Conservation (phyloP, 2,888 invertebrate species). For the Drosophila vallismaia region DNA sequence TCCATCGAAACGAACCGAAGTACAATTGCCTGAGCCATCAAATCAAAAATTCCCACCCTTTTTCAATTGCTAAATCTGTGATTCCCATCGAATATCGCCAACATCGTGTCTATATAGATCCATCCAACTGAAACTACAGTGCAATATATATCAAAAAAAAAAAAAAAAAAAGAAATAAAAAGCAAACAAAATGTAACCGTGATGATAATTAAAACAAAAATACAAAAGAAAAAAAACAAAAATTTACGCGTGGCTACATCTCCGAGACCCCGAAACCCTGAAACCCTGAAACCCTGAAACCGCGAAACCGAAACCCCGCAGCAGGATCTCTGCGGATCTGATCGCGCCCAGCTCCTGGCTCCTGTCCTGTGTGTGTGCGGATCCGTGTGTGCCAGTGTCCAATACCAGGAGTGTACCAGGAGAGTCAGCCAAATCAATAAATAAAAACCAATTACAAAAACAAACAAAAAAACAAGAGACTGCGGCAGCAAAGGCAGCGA, state of each 20-base stretch:
- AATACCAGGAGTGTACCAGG: slow-evolving; percentile 25
- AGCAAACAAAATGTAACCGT: slow-evolving; percentile 63
- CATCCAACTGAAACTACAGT: slow-evolving; percentile 49
- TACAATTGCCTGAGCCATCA: neutral
- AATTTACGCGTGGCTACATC: slow-evolving; percentile 49
- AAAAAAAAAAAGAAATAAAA: slow-evolving; percentile 26
- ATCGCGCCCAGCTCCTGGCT: slow-evolving; percentile 61
- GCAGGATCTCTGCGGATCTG: slow-evolving; percentile 52
- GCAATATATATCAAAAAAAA: slow-evolving; percentile 55
- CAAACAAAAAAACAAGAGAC: slow-evolving; percentile 11
- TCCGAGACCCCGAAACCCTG: neutral
- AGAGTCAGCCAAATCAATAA: slow-evolving; percentile 55
- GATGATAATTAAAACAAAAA: slow-evolving; percentile 61
- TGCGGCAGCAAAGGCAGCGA: slow-evolving; percentile 20
- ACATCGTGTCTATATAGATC: slow-evolving; percentile 15
- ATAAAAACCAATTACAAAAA: slow-evolving; percentile 61
- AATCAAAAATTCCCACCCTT: slow-evolving; percentile 18
- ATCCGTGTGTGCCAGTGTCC: slow-evolving; percentile 22
- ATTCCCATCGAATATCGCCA: slow-evolving; percentile 18
- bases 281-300: too few species aligned
- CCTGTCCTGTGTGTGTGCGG: slow-evolving; percentile 30
- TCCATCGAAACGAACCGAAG: neutral
- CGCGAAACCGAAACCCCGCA: slow-evolving; percentile 40
- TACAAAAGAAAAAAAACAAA: slow-evolving; percentile 40
- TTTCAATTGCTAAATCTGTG: slow-evolving; percentile 40